Conservation (phyloP, 2,888 invertebrate genomes). For the Philonicus albiceps region DNA sequence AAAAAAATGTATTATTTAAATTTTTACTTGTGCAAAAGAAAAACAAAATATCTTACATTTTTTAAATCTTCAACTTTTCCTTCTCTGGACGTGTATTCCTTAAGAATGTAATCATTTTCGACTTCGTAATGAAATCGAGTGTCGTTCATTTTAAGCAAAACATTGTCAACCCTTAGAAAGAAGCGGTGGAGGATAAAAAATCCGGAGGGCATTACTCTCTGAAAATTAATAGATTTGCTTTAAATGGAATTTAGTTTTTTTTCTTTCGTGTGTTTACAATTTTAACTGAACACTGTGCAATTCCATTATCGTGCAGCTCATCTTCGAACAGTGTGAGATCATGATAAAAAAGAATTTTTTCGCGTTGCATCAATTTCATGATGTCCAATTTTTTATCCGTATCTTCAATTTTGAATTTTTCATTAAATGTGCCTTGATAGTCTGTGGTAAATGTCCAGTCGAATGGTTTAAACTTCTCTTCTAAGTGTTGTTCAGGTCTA, state of each 20-base stretch:
- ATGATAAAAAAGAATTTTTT: constrained; percentile 92
- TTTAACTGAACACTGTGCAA: constrained; percentile 89
- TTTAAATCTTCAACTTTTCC: constrained; percentile 73
- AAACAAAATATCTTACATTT: constrained; percentile 64
- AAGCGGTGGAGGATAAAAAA: constrained; percentile 90
- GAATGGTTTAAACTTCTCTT: constrained; percentile 84
- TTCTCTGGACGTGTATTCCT: constrained; percentile 85
- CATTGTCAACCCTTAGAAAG: constrained; percentile 94
- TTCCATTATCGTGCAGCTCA: constrained; percentile 97
- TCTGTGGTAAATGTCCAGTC: constrained; percentile 98
- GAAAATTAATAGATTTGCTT: constrained; percentile 55
- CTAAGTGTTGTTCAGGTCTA: constrained; percentile 72
- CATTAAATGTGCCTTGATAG: constrained; percentile 82
- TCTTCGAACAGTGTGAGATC: constrained; percentile 96
- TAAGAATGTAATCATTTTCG: constrained; percentile 77
- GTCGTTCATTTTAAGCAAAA: constrained; percentile 86
- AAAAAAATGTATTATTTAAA: constrained; percentile 42
- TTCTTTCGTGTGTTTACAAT: constrained; percentile 73
- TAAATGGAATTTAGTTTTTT: background rate
- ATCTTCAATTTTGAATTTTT: constrained; percentile 68
- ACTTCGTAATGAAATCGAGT: constrained; percentile 85
- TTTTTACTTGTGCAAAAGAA: background rate
- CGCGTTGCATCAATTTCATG: constrained; percentile 85
- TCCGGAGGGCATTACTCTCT: constrained; percentile 96
- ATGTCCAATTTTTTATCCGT: constrained; percentile 84